Evolutionary conservation across 2,797 vertebrate species (phyloP), one percentile per base, ranked within the genome.

Genomic region (Steatocranus sp.): DNA sequence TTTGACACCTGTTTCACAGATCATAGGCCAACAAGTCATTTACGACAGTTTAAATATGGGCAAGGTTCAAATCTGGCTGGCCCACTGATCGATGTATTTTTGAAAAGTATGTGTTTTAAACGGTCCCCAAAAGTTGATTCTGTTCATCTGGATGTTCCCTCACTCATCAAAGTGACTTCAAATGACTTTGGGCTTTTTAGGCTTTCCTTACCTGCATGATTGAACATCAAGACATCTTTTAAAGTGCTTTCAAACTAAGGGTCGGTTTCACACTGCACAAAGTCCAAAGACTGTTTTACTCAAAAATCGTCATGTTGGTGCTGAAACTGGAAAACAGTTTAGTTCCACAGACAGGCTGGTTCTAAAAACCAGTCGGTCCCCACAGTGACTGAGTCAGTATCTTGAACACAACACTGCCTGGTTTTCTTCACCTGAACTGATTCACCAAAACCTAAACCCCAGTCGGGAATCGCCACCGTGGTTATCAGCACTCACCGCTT

Each of bases 261-360:
- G 10, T 11, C 10, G 0, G 0, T n/a, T 34, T 34, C 30, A 34
- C 9, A 0, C 6, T 20, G 11, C 17, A 11, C 54, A 32, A 58
- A 58, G 9, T 63, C 58, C 58, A 63, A 38, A 14, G 0, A 38
- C n/a, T 20, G n/a, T 23, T 63, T 63, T 63, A 23, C n/a, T 14
- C 61, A 66, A 23, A 15, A 68, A 25, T 41, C 20, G 4, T 66
- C 3, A 1, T 0, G 5, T 25, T 41, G 7, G 11, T 66, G 34
- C 61, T 66, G 61, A 38, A 63, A 14, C 11, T 38, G 32, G 58
- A 36, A 54, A 61, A 38, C n/a, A 5, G 34, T 9, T 66, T 14
- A 20, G 32, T 38, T 36, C 56, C 56, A 34, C 58, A 20, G 58
- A 0, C 18, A 12, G 56, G 4, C 56, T 61, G 9, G 27, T 18